Base-by-base conservation (phyloP, 2,888 invertebrate species). In the Phengaris alcon region DNA sequence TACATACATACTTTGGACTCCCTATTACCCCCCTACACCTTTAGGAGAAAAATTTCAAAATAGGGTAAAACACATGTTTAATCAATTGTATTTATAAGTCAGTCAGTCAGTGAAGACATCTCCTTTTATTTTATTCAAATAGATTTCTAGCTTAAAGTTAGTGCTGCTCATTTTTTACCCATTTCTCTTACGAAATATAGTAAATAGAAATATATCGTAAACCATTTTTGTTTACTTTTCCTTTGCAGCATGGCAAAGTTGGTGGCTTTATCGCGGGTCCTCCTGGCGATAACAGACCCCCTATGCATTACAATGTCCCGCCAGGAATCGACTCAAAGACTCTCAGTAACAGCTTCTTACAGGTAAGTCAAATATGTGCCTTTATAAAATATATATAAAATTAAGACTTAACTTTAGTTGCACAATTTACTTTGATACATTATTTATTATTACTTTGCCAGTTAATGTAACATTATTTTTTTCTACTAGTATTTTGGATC, bases 221-320 rank as follows among this genome's bases (percentile, higher is more conserved):
- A 35, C 35, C 35, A 35, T 35, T 35, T 35, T 35, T 48, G 8
- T 57, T 9, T 57, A 15, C 15, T 4, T 15, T 57, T 70, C 15
- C 22, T 6, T 83, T 76, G 54, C 76, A 91, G 91, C 78, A 79
- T 12, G 94, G 93, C n/a, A 90, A 89, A 77, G 90, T 82, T 0
- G 92, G 93, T 6, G 91, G 91, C 0, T 91, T 91, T 79, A 84
- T 90, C 46, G 90, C 90, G 1, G 86, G 85, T 0, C 83, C 86
- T 68, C 83, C 91, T 2, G 80, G 75, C 76, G 86, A 82, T 68
- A 87, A 86, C 72, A 86, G 85, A 35, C 74, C 44, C 0, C 84
- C 91, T 6, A 95, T 87, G 94, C 95, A 84, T 54, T 97, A 97
- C 84, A 96, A 96, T 80, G 94, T 96, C 81, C 97, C 97, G 9